Evolutionary conservation across 1,140 invertebrate species (phyloP).

Genomic region (Cylas formicarius): DNA sequence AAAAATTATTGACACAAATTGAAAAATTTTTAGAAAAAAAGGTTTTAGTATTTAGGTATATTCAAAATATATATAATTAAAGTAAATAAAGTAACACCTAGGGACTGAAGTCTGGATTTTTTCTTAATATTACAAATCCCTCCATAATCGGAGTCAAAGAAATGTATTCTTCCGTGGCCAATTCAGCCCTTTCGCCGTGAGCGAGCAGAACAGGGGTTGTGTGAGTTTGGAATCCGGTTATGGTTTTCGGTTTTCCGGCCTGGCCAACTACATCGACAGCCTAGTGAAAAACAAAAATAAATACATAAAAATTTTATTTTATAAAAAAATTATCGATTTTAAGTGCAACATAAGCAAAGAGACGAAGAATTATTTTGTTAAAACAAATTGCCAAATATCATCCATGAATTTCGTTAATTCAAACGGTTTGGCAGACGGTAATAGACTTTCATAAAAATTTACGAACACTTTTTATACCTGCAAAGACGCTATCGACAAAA

Average conservation of each 20-base stretch:
- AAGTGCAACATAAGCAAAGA: no score
- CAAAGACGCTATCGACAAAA: no score
- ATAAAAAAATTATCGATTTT: no score
- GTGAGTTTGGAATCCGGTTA: slow-evolving; percentile 99
- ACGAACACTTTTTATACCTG: no score
- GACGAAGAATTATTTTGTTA: no score
- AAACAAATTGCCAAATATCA: not conserved
- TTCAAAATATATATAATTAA: no score
- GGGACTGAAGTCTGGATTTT: slow-evolving; percentile 69
- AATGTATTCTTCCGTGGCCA: slow-evolving; percentile 97
- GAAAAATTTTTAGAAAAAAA: no score
- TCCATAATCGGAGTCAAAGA: slow-evolving; percentile 95
- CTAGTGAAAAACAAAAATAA: slow-evolving; percentile 44
- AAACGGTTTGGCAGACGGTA: no score
- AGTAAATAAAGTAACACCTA: slow-evolving; percentile 25
- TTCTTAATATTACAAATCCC: slow-evolving; percentile 97
- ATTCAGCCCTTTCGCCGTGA: slow-evolving; percentile 93
- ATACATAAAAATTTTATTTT: no score
- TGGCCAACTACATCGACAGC: slow-evolving; percentile 99
- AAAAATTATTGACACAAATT: no score
- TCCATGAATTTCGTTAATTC: slow-evolving; percentile 1
- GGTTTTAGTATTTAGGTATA: no score
- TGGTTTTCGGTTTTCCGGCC: slow-evolving; percentile 98
- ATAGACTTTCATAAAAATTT: no score
- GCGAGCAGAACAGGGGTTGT: slow-evolving; percentile 96